Conservation (phyloP, 2,113 vertebrate genomes). For the Gasterosteus aculeatus region DNA sequence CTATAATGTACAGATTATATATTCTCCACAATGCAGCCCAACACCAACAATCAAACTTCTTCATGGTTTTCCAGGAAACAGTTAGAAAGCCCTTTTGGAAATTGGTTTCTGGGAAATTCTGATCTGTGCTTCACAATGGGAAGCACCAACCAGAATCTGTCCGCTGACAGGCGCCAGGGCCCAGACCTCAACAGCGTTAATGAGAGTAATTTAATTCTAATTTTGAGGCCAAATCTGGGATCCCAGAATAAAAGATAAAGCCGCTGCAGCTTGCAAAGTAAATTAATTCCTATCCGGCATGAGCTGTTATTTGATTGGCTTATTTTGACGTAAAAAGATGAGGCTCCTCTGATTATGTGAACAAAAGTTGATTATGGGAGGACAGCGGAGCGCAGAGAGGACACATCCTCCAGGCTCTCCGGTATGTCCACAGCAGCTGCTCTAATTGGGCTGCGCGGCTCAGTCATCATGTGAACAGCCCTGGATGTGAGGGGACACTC, state of each 20-base stretch:
- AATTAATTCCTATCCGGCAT: slow-evolving; percentile 12
- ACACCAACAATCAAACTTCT: background rate
- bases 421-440: slow-evolving; percentile 66
- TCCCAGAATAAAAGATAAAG: slow-evolving; percentile 9
- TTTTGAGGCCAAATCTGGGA: background rate
- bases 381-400: slow-evolving; percentile 21
- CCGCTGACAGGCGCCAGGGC: slow-evolving; percentile 11
- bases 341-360: slow-evolving; percentile 15
- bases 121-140: slow-evolving; percentile 20
- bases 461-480: slow-evolving; percentile 59
- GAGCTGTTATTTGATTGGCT: background rate
- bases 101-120: slow-evolving; percentile 20
- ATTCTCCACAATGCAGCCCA: background rate
- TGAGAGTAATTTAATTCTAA: background rate
- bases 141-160: slow-evolving; percentile 17
- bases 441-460: slow-evolving; percentile 50
- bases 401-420: slow-evolving; percentile 36
- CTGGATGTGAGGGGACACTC: slow-evolving; percentile 47
- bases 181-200: slow-evolving; percentile 11
- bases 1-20: background rate
- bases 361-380: slow-evolving; percentile 29
- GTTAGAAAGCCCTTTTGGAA: slow-evolving; percentile 8
- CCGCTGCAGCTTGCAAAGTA: background rate
- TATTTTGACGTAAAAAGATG: background rate
- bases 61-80: slow-evolving; percentile 13